Evolutionary conservation across 2,797 vertebrate genomes (phyloP), one percentile per base, ranked within the genome.

Genomic region (Dipus sagitta): DNA sequence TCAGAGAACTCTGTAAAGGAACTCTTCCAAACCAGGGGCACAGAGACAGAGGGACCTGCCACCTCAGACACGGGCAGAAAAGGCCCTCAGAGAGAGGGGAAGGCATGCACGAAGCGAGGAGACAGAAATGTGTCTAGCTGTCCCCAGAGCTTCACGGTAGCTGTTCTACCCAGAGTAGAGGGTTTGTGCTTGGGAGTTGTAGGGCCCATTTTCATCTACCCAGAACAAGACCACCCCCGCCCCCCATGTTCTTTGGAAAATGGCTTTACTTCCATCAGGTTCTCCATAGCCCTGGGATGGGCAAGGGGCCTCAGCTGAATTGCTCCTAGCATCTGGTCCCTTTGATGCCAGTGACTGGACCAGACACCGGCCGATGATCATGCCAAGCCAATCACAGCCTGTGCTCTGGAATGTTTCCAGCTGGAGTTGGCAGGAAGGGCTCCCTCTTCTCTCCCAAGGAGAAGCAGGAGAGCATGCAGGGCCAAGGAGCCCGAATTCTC

Each of bases 321-420:
- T 76, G 71, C 24, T 9, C 38, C 34, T 20, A 68, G 15, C 23
- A 79, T 80, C 30, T 6, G 8, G 13, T 34, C n/a, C 58, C 30
- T 90, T 62, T 83, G 72, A 70, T 34, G 28, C 62, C 34, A 72
- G 58, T 52, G 42, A 93, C 34, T 88, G 68, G 82, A n/a, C 34
- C 20, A 58, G 12, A 2, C n/a, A 28, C 20, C 30, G 12, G 62
- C 30, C 76, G 65, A 70, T 32, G 17, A 58, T 34, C 52, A 47
- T 34, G 75, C 68, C 84, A 86, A 42, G 60, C 72, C 91, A 78
- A 54, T 60, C 64, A 83, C 62, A 95, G 30, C 28, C 67, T 38
- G 18, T 18, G 34, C 80, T 86, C 86, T 34, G 67, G 15, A 52
- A 34, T 15, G 18, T 60, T 80, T 88, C 68, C 24, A 58, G 8